Percentiles rank a stretch among this genome's conserved stretches.
These are phyloP conservation scores for Pelusios castaneus DNA, from an alignment of 2,113 vertebrate genomes.

Conservation along the genomic window DNA sequence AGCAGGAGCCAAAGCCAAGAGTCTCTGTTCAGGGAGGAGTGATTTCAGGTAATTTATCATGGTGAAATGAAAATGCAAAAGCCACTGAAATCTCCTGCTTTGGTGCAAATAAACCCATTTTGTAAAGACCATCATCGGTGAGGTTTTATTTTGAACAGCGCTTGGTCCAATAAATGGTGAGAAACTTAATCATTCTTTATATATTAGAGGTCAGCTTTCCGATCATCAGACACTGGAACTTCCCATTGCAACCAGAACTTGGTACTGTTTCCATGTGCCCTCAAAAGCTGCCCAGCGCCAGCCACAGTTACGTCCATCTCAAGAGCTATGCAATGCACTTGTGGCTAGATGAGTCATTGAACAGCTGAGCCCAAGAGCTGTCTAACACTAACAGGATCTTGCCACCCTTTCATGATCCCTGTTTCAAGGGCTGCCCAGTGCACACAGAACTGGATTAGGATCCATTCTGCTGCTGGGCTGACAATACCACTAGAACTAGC, in stretches of 20 bases:
- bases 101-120: constrained; percentile 19
- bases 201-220: not conserved
- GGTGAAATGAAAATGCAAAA: constrained; percentile 58
- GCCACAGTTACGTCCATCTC: not conserved
- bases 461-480: not conserved
- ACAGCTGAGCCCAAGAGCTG: not conserved
- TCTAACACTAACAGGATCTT: not conserved
- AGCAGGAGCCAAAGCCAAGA: constrained; percentile 30
- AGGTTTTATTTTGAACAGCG: not conserved
- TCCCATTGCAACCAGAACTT: not conserved
- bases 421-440: not conserved
- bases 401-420: not conserved
- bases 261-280: not conserved
- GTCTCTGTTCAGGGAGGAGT: constrained; percentile 27
- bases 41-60: constrained; percentile 65
- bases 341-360: not conserved
- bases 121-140: constrained; percentile 26
- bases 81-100: constrained; percentile 4
- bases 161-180: constrained; percentile 17
- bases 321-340: not conserved
- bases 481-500: not conserved
- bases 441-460: accelerated
- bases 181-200: constrained; percentile 33
- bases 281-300: not conserved
- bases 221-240: not conserved